Conservation (phyloP, 2,888 invertebrate genomes). For the Patella ulyssiponensis region DNA sequence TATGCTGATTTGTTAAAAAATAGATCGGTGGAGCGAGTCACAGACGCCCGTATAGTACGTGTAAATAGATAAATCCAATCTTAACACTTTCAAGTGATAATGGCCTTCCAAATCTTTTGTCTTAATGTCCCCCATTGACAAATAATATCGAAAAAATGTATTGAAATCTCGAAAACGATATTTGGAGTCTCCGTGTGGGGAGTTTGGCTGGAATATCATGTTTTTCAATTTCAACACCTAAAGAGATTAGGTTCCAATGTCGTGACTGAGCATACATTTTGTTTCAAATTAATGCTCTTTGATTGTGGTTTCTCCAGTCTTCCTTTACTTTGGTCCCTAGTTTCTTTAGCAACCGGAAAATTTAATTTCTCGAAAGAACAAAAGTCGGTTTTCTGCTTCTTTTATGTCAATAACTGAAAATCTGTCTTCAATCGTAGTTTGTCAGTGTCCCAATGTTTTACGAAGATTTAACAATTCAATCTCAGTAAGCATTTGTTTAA, state of each 20-base stretch:
- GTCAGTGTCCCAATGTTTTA: too few species aligned
- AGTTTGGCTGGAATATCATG: not conserved
- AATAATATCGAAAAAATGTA: not conserved
- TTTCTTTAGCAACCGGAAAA: not conserved
- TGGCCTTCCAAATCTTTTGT: not conserved
- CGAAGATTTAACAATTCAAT: too few species aligned
- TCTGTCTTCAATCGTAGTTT: too few species aligned
- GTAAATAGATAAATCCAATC: slow-evolving; percentile 5
- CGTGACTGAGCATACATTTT: slow-evolving; percentile 3
- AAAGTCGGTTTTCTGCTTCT: too few species aligned
- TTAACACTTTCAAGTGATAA: not conserved
- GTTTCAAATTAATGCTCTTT: not conserved
- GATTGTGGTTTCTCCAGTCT: not conserved
- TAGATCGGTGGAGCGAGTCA: not conserved
- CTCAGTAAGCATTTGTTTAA: too few species aligned
- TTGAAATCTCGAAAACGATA: not conserved
- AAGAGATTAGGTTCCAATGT: not conserved
- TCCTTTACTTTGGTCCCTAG: not conserved
- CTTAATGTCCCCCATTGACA: not conserved
- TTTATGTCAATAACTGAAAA: too few species aligned
- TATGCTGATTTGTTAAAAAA: slow-evolving; percentile 18
- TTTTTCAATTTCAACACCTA: not conserved
- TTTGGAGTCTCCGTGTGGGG: not conserved
- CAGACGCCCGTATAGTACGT: slow-evolving; percentile 2
- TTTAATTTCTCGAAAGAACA: not conserved